These are phyloP conservation scores for Netelia virgata DNA, from an alignment of 2,888 invertebrate species.

Conservation along the genomic window DNA sequence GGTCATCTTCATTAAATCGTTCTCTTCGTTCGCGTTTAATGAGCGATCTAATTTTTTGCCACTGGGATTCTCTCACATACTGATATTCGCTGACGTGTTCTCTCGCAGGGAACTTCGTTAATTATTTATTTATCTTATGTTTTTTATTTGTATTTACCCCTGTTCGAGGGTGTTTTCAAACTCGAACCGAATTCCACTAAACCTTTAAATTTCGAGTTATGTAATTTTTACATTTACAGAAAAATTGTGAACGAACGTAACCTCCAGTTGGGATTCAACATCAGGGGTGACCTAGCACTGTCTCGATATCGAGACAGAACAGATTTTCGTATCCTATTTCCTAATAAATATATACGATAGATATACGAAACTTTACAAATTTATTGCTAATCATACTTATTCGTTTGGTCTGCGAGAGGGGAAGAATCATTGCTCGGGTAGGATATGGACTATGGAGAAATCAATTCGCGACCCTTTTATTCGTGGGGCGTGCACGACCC, in stretches of 20 bases:
- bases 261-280: too few relatives aligned
- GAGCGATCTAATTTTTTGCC: constrained; percentile 83
- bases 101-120: too few relatives aligned
- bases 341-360: neutral
- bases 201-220: too few relatives aligned
- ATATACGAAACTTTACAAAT: constrained; percentile 55
- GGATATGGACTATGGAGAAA: constrained; percentile 67
- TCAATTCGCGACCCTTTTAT: constrained; percentile 75
- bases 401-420: constrained; percentile 14
- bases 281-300: too few relatives aligned
- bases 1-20: constrained; percentile 85
- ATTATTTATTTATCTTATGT: too few relatives aligned
- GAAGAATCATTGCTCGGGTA: constrained; percentile 55
- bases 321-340: constrained; percentile 38
- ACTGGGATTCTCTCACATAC: constrained; percentile 63
- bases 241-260: too few relatives aligned
- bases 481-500: constrained; percentile 50
- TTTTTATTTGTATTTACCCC: too few relatives aligned
- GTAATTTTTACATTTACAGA: too few relatives aligned
- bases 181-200: too few relatives aligned
- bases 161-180: too few relatives aligned
- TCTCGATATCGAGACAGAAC: neutral
- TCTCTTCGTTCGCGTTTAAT: constrained; percentile 81
- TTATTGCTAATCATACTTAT: constrained; percentile 68
- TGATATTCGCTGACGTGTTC: neutral